A percentile compares a stretch with the other conserved stretches of the same genome.
These are phyloP conservation scores for Burhinus oedicnemus DNA, from an alignment of 2,113 vertebrate genomes.

Conservation along the genomic window DNA sequence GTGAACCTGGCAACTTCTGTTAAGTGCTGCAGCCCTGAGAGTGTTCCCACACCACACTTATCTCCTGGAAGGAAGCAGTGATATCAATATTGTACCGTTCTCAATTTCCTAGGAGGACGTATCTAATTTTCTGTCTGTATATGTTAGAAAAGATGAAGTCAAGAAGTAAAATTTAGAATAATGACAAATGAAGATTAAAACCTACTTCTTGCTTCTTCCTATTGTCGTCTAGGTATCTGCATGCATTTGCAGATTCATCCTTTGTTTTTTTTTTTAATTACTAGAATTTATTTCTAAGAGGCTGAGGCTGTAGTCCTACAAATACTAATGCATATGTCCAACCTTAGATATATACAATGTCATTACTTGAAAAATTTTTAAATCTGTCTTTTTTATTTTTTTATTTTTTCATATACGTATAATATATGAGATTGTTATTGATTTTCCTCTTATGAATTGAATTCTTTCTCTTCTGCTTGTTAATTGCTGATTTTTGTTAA, in stretches of 20 bases:
- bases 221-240: not conserved
- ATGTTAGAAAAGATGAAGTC: not conserved
- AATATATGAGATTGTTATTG: not conserved
- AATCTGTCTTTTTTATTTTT: not conserved
- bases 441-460: not conserved
- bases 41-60: not conserved
- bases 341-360: not conserved
- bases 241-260: not conserved
- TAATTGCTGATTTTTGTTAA: not conserved
- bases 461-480: not conserved
- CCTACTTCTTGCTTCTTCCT: not conserved
- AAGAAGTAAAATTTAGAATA: not conserved
- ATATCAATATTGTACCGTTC: not conserved
- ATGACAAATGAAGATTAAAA: not conserved
- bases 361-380: not conserved
- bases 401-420: not conserved
- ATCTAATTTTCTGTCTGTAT: not conserved
- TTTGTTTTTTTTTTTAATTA: not conserved
- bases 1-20: not conserved
- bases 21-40: not conserved
- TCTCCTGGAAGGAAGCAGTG: not conserved
- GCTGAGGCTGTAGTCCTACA: not conserved
- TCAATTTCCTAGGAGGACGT: not conserved
- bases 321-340: not conserved
- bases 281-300: not conserved